These are phyloP conservation scores for Uropetala carovei DNA, from an alignment of 2,888 invertebrate genomes.

Conservation along the genomic window DNA sequence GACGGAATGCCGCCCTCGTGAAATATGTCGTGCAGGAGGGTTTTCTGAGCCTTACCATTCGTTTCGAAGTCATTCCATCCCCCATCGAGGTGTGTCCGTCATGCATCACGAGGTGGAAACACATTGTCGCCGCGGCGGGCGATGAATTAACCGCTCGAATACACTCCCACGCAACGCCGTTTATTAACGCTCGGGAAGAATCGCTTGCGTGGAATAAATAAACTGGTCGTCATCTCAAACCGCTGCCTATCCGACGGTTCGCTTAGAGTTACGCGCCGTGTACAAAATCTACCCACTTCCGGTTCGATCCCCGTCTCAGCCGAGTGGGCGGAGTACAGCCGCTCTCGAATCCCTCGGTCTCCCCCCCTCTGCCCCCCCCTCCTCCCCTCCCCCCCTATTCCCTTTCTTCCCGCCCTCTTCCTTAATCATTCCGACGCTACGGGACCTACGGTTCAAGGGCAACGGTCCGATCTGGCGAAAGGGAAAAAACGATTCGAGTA, in stretches of 20 bases:
- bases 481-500: too few relatives aligned
- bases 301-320: not conserved
- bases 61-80: not conserved
- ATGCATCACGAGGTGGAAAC: not conserved
- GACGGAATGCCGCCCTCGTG: too few relatives aligned
- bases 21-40: too few relatives aligned
- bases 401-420: too few relatives aligned
- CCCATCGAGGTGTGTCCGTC: not conserved
- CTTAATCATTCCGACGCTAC: too few relatives aligned
- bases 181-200: conserved; percentile 13
- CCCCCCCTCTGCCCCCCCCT: too few relatives aligned
- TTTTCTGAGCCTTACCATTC: too few relatives aligned
- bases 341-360: not conserved
- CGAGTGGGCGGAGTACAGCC: not conserved
- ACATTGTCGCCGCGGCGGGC: not conserved
- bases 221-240: not conserved
- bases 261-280: not conserved
- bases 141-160: not conserved
- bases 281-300: conserved; percentile 5
- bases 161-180: conserved; percentile 1
- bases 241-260: not conserved
- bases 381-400: too few relatives aligned
- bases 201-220: conserved; percentile 3
- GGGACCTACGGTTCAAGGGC: not conserved
- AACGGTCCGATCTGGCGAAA: not conserved